Evolutionary conservation across 2,113 vertebrate species (phyloP).

Genomic region (Tachycineta bicolor): DNA sequence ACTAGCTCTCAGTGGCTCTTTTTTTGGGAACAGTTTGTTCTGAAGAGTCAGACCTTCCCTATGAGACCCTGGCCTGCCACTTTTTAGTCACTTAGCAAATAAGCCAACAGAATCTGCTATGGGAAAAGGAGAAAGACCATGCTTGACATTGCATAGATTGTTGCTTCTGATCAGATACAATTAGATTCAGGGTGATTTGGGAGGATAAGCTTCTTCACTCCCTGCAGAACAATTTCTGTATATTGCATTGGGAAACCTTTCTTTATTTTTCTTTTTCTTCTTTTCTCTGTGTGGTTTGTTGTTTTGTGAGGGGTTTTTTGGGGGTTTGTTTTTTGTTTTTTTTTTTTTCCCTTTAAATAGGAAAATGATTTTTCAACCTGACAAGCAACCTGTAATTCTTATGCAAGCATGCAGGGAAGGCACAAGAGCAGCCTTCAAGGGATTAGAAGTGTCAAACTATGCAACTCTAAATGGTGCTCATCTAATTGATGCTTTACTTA

Average conservation of each 20-base stretch:
- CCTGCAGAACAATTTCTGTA: background rate
- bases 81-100: background rate
- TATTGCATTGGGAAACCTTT: background rate
- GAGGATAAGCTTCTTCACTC: background rate
- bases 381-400: conserved; percentile 14
- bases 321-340: background rate
- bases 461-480: background rate
- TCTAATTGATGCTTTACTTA: conserved; percentile 34
- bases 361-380: conserved; percentile 17
- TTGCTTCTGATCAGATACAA: background rate
- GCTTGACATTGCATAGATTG: background rate
- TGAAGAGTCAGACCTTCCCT: background rate
- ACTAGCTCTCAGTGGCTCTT: background rate
- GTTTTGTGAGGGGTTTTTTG: background rate
- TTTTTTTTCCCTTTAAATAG: background rate
- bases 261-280: background rate
- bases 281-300: background rate
- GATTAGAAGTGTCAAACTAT: background rate
- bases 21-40: background rate
- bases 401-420: background rate
- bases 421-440: conserved; percentile 8
- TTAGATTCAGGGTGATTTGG: background rate
- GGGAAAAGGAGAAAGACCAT: background rate
- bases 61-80: background rate
- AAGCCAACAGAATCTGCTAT: background rate